Base-by-base conservation (phyloP, 2,113 vertebrate species). In the Oxygymnocypris stewartii region DNA sequence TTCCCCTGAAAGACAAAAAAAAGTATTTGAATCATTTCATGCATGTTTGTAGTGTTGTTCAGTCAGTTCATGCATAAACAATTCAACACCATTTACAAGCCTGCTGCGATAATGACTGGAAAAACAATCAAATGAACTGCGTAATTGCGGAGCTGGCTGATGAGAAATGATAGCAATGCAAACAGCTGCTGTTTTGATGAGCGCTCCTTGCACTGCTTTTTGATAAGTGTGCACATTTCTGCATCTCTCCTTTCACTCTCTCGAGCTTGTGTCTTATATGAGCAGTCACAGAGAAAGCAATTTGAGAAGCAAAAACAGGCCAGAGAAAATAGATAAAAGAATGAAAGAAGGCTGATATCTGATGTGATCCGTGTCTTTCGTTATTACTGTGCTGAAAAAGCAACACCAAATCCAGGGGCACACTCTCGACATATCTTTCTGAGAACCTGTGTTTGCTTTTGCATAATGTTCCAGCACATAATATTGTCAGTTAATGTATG, bases 1-100 rank as follows among this genome's bases (percentile, higher is more conserved):
- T 99, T 90, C 95, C 92, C 98, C 98, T 99, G 91, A 6, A 93
- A 90, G 87, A 90, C 84, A 90, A 85, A 81, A 5, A 14, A 20
- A 44, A 51, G 6, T 2, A 51, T 82, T 81, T 11, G 23, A 31
- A 37, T 18, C 20, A 40, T n/a, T 81, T 18, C 11, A 44, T 4
- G 35, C 35, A 16, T 11, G 37, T 16, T 31, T 79, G 49, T 37
- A 13, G 20, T 25, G 78, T 35, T 79, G 51, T 40, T 61, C 4
- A 42, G 5, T 61, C 35, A n/a, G 44, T 69, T 73, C n/a, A 8
- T 83, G 63, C 44, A 31, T 4, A 81, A 18, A 67, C 79, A 65
- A 2, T 3, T 20, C 4, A 31, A 67, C 13, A 65, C 67, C 13
- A 61, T 82, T 67, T 18, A 23, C 42, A 65, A 23, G 4, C 61